Conservation (phyloP, 1,140 invertebrate genomes). For the Lepidurus apus region DNA sequence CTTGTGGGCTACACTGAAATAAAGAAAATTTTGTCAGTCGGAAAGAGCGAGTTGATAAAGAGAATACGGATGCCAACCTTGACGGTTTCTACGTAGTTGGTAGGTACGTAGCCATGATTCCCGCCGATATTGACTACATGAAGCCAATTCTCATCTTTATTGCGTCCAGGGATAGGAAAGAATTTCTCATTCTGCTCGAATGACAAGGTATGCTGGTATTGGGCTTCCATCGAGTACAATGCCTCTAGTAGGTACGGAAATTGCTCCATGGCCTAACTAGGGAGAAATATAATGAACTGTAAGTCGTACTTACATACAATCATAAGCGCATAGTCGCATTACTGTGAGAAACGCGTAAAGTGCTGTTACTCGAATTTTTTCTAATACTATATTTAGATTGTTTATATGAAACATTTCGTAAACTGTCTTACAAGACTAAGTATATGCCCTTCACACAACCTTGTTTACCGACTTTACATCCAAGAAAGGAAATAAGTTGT, state of each 20-base stretch:
- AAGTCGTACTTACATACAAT: neutral
- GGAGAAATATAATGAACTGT: neutral
- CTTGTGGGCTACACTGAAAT: neutral
- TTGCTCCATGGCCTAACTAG: neutral
- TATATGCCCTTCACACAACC: neutral
- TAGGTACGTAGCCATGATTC: slow-evolving; percentile 2
- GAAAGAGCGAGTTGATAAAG: too few relatives aligned
- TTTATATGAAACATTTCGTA: too few relatives aligned
- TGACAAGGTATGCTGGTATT: neutral
- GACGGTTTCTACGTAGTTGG: neutral
- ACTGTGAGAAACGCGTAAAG: too few relatives aligned
- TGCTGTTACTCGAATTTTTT: too few relatives aligned
- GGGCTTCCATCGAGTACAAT: neutral
- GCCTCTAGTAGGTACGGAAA: slow-evolving; percentile 4
- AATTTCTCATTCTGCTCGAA: neutral
- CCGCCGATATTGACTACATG: neutral
- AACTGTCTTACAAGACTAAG: too few relatives aligned
- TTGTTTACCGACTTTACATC: neutral
- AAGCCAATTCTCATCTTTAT: neutral
- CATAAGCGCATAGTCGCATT: too few relatives aligned
- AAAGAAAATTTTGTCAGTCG: neutral
- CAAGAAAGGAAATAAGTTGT: neutral
- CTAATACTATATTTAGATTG: too few relatives aligned
- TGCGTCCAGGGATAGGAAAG: neutral
- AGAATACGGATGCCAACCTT: neutral